phyloP scores from a whole-genome alignment of 2,888 invertebrate genomes.

The Diogma glabrata region DNA sequence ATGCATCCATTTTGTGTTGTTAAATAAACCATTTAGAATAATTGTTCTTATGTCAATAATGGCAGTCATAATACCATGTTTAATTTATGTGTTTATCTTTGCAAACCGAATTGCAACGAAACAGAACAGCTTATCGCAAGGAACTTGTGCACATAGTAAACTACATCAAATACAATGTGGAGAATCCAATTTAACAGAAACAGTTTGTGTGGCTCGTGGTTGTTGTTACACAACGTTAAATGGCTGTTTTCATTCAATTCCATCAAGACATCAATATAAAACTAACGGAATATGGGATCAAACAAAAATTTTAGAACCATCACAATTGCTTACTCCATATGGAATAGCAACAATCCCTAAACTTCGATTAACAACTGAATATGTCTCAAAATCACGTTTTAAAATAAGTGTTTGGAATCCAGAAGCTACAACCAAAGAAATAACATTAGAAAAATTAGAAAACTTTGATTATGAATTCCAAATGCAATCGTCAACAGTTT shows the following conservation, averaged over 20 bases:
- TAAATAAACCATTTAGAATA: slow-evolving; percentile 2
- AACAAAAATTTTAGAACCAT: neutral
- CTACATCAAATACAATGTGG: slow-evolving; percentile 5
- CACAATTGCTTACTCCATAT: neutral
- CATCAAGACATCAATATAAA: slow-evolving; percentile 14
- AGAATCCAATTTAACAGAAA: neutral
- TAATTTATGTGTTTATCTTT: neutral
- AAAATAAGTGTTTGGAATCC: slow-evolving; percentile 1
- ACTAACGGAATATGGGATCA: neutral
- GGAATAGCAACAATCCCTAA: neutral
- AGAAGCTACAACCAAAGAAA: neutral
- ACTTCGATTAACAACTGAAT: slow-evolving; percentile 1
- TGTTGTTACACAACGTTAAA: slow-evolving; percentile 11
- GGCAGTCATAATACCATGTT: neutral
- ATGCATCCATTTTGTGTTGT: slow-evolving; percentile 1
- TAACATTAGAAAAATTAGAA: neutral
- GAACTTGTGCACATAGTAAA: slow-evolving; percentile 8
- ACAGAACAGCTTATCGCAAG: neutral
- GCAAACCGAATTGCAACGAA: neutral
- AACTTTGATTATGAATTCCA: slow-evolving; percentile 8
- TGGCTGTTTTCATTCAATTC: slow-evolving; percentile 14
- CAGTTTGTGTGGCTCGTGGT: neutral
- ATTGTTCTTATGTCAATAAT: neutral
- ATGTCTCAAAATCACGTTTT: neutral
- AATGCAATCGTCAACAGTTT: slow-evolving; percentile 4